Conservation (phyloP, 1,140 invertebrate species). For the Drosophila mayri region DNA sequence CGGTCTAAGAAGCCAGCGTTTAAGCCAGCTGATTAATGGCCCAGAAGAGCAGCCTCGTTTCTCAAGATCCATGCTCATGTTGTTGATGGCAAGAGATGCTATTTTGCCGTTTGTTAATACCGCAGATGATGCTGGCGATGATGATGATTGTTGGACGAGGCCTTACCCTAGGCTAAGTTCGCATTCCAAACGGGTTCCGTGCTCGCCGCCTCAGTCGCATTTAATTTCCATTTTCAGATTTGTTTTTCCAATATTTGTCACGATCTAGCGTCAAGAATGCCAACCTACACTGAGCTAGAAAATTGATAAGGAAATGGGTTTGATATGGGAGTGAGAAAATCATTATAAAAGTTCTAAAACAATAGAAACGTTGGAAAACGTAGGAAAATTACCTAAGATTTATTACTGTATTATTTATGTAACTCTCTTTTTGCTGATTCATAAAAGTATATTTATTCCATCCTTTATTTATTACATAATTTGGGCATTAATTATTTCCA, state of each 20-base stretch:
- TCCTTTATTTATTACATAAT: background rate
- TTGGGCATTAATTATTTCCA: background rate
- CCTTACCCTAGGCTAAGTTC: conserved; percentile 43
- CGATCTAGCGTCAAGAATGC: conserved; percentile 65
- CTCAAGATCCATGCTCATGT: conserved; percentile 32
- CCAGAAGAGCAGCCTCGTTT: conserved; percentile 41
- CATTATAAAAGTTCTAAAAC: background rate
- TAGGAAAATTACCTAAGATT: background rate
- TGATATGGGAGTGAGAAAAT: background rate
- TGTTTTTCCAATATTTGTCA: conserved; percentile 68
- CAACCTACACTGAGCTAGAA: conserved; percentile 30
- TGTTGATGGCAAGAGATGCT: conserved; percentile 32
- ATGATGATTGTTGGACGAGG: conserved; percentile 29
- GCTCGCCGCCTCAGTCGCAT: conserved; percentile 46
- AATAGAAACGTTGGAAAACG: no score
- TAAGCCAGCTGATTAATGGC: conserved; percentile 59
- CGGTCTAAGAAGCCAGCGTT: conserved; percentile 50
- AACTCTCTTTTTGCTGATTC: background rate
- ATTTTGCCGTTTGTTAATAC: conserved; percentile 30
- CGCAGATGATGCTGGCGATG: conserved; percentile 13
- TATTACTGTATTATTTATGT: background rate
- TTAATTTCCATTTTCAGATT: conserved; percentile 56
- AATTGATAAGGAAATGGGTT: conserved; percentile 27
- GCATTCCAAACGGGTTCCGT: conserved; percentile 59
- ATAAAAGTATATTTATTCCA: background rate